Evolutionary conservation across 2,113 vertebrate genomes (phyloP).

Genomic region (Sporophila hypoxantha): DNA sequence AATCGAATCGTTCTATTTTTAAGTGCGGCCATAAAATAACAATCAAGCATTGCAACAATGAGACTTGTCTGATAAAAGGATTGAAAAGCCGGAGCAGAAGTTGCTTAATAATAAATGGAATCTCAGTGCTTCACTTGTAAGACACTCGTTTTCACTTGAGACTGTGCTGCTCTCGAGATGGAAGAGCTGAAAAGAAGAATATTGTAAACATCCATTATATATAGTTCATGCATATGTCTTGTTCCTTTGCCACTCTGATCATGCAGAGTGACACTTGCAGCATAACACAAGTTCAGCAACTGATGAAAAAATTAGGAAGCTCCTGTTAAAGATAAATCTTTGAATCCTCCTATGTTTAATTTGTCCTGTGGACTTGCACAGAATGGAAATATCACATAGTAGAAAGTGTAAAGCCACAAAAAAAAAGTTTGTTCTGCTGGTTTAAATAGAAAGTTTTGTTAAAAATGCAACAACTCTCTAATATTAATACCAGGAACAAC

Average conservation of each 20-base stretch:
- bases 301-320: neutral
- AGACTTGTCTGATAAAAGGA: neutral
- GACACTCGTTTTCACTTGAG: neutral
- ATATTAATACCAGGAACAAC: neutral
- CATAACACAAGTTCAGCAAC: neutral
- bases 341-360: accelerated
- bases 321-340: neutral
- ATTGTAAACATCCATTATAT: constrained; percentile 11
- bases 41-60: neutral
- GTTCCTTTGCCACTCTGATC: neutral
- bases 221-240: neutral
- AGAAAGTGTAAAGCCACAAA: neutral
- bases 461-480: neutral
- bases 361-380: neutral
- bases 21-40: neutral
- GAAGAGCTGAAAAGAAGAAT: neutral
- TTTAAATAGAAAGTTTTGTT: neutral
- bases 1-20: neutral
- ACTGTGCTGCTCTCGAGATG: neutral
- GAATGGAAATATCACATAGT: neutral
- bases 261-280: neutral
- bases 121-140: neutral
- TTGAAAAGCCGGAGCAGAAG: neutral
- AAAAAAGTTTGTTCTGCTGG: neutral
- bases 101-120: constrained; percentile 20